These are phyloP conservation scores for Anagyrus pseudococci DNA, from an alignment of 2,888 invertebrate genomes.

Conservation along the genomic window DNA sequence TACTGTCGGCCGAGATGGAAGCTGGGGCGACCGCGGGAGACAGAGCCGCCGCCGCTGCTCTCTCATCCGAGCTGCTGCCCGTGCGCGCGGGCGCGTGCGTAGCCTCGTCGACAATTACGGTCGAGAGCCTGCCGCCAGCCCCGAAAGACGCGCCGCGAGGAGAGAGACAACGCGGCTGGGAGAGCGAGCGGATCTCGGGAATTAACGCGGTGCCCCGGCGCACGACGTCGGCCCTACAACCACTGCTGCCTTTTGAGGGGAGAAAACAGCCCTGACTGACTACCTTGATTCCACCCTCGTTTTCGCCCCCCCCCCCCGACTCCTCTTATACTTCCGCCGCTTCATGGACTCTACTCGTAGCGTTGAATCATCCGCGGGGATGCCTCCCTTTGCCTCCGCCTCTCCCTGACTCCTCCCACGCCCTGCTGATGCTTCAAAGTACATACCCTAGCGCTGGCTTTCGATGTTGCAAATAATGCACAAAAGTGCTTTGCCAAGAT, in stretches of 20 bases:
- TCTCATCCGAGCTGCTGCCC: no score
- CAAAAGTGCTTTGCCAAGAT: no score
- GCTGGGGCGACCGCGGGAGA: no score
- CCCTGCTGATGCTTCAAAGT: slow-evolving; percentile 4
- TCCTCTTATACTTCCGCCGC: no score
- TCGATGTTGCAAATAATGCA: no score
- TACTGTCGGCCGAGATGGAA: no score
- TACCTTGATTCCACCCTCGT: slow-evolving; percentile 29
- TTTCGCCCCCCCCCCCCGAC: not conserved
- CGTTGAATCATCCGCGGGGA: slow-evolving; percentile 8
- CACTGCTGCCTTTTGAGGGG: no score
- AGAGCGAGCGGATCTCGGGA: slow-evolving; percentile 43
- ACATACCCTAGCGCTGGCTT: slow-evolving; percentile 3
- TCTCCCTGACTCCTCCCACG: not conserved
- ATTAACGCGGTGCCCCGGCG: slow-evolving; percentile 53
- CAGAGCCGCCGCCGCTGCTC: no score
- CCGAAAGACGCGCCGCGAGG: slow-evolving; percentile 35
- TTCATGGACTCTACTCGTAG: no score
- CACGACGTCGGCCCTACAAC: no score
- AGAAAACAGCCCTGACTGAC: slow-evolving; percentile 23
- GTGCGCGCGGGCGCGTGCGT: not conserved
- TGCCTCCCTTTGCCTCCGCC: slow-evolving; percentile 12
- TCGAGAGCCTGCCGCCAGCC: slow-evolving; percentile 1
- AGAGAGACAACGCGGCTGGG: slow-evolving; percentile 24
- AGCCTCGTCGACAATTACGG: slow-evolving; percentile 55